phyloP scores from a whole-genome alignment of 2,797 vertebrate genomes.

The Alexandromys oeconomus region DNA sequence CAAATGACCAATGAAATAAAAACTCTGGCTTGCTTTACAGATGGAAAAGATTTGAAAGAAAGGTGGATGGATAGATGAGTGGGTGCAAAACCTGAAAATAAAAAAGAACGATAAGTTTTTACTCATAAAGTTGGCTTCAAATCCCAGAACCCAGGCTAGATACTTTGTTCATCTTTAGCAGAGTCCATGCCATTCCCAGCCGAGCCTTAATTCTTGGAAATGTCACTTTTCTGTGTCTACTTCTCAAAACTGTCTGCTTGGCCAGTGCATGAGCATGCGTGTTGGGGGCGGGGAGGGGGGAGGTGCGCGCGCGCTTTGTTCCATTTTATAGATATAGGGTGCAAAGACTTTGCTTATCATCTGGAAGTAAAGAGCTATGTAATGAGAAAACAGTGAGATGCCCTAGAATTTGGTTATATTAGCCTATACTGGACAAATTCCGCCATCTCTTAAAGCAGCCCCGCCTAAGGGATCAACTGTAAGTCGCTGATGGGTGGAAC shows the following conservation, averaged over 20 bases:
- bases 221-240: not conserved
- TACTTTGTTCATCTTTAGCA: not conserved
- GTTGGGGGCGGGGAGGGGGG: too few relatives aligned
- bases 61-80: too few relatives aligned
- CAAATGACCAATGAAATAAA: not conserved
- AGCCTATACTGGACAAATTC: not conserved
- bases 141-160: not conserved
- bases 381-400: not conserved
- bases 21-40: constrained; percentile 1
- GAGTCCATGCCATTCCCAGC: not conserved
- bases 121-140: not conserved
- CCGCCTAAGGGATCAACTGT: not conserved
- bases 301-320: not conserved
- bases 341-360: not conserved
- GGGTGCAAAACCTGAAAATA: not conserved
- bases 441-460: not conserved
- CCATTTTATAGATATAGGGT: not conserved
- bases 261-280: not conserved
- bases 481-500: not conserved
- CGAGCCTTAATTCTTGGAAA: not conserved
- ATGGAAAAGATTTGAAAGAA: constrained; percentile 4
- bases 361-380: not conserved
- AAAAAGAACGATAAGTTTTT: not conserved
- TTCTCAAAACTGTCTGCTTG: not conserved
- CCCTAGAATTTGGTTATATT: not conserved